Percentiles rank a stretch among this genome's conserved stretches.
phyloP scores from a whole-genome alignment of 2,888 invertebrate genomes.

The Drosophila meridiana region DNA sequence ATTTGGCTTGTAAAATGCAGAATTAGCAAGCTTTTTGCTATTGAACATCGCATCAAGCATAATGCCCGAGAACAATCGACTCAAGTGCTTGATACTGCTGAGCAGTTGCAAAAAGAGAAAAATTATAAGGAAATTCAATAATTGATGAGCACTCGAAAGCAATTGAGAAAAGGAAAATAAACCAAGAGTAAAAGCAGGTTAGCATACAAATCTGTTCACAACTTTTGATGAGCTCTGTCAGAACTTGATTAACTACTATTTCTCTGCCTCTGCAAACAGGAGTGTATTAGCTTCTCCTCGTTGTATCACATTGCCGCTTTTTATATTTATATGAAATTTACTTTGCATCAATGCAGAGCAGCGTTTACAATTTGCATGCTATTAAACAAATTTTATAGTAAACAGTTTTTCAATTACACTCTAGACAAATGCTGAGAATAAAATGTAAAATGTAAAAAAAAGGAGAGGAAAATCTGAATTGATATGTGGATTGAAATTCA shows the following conservation, averaged over 20 bases:
- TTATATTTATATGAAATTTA: conserved; percentile 29
- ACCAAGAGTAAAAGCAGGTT: not conserved
- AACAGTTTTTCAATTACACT: conserved; percentile 63
- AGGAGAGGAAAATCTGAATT: conserved; percentile 24
- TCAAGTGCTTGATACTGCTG: conserved; percentile 33
- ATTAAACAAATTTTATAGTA: conserved; percentile 49
- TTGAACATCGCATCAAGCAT: conserved; percentile 43
- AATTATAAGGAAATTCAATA: conserved; percentile 5
- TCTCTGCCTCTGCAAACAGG: not conserved
- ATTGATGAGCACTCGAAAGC: conserved; percentile 6
- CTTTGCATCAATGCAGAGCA: conserved; percentile 44
- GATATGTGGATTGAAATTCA: conserved; percentile 39
- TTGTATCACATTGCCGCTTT: not conserved
- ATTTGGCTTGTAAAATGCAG: conserved; percentile 43
- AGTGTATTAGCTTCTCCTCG: not conserved
- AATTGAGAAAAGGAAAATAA: not conserved
- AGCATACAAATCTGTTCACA: not conserved
- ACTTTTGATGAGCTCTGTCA: not conserved
- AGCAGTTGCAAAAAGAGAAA: conserved; percentile 19
- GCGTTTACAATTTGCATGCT: conserved; percentile 52
- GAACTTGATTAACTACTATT: conserved; percentile 1
- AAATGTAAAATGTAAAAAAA: conserved; percentile 19
- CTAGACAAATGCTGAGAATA: conserved; percentile 18
- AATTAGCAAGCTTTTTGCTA: conserved; percentile 49
- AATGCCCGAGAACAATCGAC: conserved; percentile 39